These are phyloP conservation scores for Drosophila paulistorum DNA, from an alignment of 1,140 invertebrate species.

Conservation along the genomic window DNA sequence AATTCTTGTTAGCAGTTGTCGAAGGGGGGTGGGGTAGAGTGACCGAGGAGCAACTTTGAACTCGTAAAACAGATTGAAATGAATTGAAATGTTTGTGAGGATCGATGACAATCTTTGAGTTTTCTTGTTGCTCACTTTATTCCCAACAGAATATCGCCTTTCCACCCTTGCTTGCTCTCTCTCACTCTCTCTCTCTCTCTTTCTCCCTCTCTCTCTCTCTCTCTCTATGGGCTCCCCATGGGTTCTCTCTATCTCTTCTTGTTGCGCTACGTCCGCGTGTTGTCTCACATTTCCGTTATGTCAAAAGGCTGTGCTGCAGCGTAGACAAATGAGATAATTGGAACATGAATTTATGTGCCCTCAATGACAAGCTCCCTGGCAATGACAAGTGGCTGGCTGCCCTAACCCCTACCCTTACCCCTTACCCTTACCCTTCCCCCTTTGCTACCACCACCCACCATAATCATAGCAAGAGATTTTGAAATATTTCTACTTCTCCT, in stretches of 20 bases:
- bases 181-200: background rate
- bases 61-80: slow-evolving; percentile 47
- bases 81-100: slow-evolving; percentile 71
- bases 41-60: slow-evolving; percentile 31
- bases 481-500: background rate
- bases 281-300: slow-evolving; percentile 68
- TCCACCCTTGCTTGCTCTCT: too few species aligned
- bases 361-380: slow-evolving; percentile 38
- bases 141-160: slow-evolving; percentile 1
- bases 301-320: slow-evolving; percentile 40
- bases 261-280: background rate
- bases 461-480: background rate
- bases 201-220: background rate
- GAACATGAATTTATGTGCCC: slow-evolving; percentile 69
- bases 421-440: background rate
- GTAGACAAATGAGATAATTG: slow-evolving; percentile 82
- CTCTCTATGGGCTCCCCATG: background rate
- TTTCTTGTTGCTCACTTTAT: background rate
- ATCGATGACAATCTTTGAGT: slow-evolving; percentile 22
- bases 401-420: background rate
- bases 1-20: slow-evolving; percentile 28
- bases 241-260: background rate
- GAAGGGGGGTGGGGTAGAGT: too few species aligned
- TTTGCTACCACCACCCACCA: background rate
- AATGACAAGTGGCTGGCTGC: slow-evolving; percentile 52